Percentiles rank a stretch among this genome's conserved stretches.
phyloP scores from a whole-genome alignment of 2,888 invertebrate species.

The Agrenia bidenticulata region DNA sequence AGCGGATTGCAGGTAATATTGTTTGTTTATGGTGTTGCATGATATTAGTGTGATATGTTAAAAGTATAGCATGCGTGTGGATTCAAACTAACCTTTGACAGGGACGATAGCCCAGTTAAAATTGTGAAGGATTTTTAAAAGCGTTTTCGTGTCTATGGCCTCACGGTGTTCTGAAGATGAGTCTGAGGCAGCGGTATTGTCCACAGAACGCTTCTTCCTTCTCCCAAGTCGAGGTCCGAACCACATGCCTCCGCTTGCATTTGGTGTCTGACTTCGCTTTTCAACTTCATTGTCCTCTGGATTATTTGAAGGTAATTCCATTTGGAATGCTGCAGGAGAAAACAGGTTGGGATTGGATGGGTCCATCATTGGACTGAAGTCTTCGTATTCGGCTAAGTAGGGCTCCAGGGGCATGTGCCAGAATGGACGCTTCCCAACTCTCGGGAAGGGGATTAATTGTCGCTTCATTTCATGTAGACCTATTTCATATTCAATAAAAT shows the following conservation, averaged over 20 bases:
- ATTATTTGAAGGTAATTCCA: slow-evolving; percentile 1
- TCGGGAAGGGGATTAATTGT: slow-evolving; percentile 53
- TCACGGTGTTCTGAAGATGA: slow-evolving; percentile 29
- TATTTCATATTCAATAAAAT: no score
- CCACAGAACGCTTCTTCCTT: slow-evolving; percentile 48
- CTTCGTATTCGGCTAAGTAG: slow-evolving; percentile 44
- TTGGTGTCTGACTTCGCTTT: slow-evolving; percentile 34
- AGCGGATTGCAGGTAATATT: no score
- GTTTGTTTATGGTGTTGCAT: no score
- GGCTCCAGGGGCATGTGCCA: slow-evolving; percentile 45
- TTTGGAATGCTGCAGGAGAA: slow-evolving; percentile 5
- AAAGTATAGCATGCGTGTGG: neutral
- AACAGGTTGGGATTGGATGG: slow-evolving; percentile 15
- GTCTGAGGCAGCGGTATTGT: slow-evolving; percentile 33
- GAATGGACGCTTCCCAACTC: slow-evolving; percentile 51
- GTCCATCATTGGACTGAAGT: slow-evolving; percentile 30
- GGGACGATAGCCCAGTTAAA: slow-evolving; percentile 52
- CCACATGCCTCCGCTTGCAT: slow-evolving; percentile 61
- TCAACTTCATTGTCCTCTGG: slow-evolving; percentile 40
- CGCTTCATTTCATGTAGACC: slow-evolving; percentile 51
- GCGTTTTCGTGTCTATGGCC: slow-evolving; percentile 42
- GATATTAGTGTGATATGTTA: neutral
- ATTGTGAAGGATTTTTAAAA: slow-evolving; percentile 50
- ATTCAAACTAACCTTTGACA: slow-evolving; percentile 41
- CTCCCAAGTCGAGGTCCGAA: slow-evolving; percentile 69